Evolutionary conservation across 2,888 invertebrate species (phyloP), one percentile per base, ranked within the genome.

Genomic region (Proisotoma minuta): DNA sequence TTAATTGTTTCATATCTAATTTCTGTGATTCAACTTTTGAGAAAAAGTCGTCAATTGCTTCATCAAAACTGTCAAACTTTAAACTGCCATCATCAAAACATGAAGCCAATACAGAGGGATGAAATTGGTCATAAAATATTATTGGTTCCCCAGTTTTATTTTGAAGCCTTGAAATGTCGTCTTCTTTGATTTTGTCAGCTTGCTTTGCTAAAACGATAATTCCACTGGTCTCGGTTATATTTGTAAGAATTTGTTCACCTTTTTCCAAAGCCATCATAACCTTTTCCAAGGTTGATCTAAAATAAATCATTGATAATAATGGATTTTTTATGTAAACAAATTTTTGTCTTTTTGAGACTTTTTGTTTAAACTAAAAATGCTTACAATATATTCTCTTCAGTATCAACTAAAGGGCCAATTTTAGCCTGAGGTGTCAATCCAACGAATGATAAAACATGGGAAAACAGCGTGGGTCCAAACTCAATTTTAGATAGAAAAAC

Each of bases 41-140:
- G 80, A 87, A 99, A 79, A 93, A 99, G 76, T 97, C 95, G 79
- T 99, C 99, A 0, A 95, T 91, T 0, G 97, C 90, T 65, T 84
- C 79, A 78, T 93, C 89, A 76, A 95, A 95, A 1, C 85, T 83
- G 1, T 86, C 85, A 76, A 87, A 88, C 74, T 87, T 85, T 27
- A 83, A 78, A 66, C 81, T 52, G 12, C 60, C 60, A 8, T 47
- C 22, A 8, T 54, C 62, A 61, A 60, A 73, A 50, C 62, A 58
- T 8, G 56, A 28, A 15, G 62, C 40, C 15, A 73, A 26, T 22
- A 90, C 79, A 76, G 85, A 83, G 0, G 99, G 98, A 79, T 98
- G 96, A 79, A 96, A 99, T 78, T 98, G 98, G 75, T 91, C 83
- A 78, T 94, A 95, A 10, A 89, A 85, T 58, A 81, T n/a, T n/a